phyloP scores from a whole-genome alignment of 1,140 invertebrate species.

The Pseudomyrmex gracilis region DNA sequence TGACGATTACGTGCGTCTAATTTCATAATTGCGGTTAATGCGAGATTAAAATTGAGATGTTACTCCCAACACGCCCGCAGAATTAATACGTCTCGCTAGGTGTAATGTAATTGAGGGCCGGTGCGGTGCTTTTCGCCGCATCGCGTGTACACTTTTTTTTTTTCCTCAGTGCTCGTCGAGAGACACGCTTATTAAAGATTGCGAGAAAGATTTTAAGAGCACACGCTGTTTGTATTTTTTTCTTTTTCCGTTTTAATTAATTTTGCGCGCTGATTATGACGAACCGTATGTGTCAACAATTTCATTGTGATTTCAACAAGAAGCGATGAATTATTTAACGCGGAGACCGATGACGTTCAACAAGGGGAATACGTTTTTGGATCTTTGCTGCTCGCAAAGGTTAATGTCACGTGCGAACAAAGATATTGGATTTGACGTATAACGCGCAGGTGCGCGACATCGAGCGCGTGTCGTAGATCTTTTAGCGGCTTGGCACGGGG shows the following conservation, averaged over 20 bases:
- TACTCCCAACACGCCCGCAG: conserved; percentile 8
- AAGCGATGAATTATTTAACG: background rate
- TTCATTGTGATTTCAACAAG: background rate
- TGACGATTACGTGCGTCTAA: conserved; percentile 64
- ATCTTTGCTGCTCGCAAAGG: conserved; percentile 5
- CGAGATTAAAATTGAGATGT: conserved; percentile 68
- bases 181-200: background rate
- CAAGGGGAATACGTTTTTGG: background rate
- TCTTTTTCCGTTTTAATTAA: too few species aligned
- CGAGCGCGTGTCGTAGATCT: conserved; percentile 61
- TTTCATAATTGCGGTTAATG: conserved; percentile 61
- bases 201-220: background rate
- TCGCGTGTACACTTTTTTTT: conserved; percentile 46
- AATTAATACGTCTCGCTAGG: conserved; percentile 44
- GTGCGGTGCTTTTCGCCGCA: background rate
- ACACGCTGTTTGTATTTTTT: too few species aligned
- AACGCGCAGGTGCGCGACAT: conserved; percentile 12
- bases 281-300: background rate
- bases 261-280: too few species aligned
- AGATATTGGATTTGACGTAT: conserved; percentile 39
- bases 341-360: background rate
- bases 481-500: conserved; percentile 48
- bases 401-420: conserved; percentile 49
- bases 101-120: conserved; percentile 62
- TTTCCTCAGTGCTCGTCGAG: background rate